phyloP scores from a whole-genome alignment of 2,797 vertebrate species.

The Alouatta caraya region DNA sequence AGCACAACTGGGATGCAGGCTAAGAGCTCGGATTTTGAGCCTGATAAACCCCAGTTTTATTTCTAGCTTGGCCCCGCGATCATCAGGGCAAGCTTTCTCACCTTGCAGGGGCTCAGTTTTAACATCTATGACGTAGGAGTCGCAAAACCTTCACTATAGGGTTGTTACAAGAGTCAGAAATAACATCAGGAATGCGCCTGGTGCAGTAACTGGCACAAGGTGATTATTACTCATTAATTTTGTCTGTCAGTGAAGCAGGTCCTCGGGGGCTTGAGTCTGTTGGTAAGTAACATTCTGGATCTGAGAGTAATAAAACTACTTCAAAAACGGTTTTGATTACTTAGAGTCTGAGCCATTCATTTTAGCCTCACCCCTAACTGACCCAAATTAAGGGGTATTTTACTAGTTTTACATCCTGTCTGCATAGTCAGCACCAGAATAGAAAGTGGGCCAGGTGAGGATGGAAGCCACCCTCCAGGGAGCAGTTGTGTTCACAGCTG shows the following conservation, averaged over 20 bases:
- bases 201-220: not conserved
- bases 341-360: not conserved
- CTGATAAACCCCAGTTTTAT: not conserved
- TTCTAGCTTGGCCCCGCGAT: not conserved
- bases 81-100: not conserved
- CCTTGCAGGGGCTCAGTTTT: not conserved
- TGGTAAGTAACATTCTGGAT: not conserved
- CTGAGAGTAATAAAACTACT: not conserved
- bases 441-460: not conserved
- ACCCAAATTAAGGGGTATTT: not conserved
- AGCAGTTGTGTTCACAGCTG: not conserved
- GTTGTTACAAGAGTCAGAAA: not conserved
- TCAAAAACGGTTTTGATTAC: not conserved
- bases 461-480: fast-evolving
- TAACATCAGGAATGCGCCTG: not conserved
- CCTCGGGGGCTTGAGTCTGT: not conserved
- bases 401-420: not conserved
- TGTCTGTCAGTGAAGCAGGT: not conserved
- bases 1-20: fast-evolving
- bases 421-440: not conserved
- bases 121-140: not conserved
- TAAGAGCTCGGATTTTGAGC: not conserved
- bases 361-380: not conserved
- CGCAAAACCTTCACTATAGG: not conserved
- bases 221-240: not conserved